Conservation (phyloP, 2,888 invertebrate genomes). For the Magallana nippona region DNA sequence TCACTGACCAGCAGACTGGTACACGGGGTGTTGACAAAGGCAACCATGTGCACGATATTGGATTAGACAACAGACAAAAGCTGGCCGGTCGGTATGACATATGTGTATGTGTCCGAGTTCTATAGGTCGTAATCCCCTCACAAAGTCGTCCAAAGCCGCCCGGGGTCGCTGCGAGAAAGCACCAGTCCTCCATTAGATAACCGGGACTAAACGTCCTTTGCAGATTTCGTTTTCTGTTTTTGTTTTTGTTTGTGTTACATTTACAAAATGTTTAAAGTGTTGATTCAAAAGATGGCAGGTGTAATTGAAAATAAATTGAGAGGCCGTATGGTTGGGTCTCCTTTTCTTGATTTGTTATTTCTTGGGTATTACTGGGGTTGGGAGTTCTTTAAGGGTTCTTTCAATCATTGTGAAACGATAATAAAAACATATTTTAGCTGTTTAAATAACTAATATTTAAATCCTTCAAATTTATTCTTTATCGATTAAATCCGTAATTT, state of each 20-base stretch:
- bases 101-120: not conserved
- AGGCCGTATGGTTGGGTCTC: not conserved
- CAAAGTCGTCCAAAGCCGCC: not conserved
- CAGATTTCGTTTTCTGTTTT: not conserved
- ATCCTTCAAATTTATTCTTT: too few species aligned
- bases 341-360: not conserved
- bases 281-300: constrained; percentile 5
- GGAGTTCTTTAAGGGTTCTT: not conserved
- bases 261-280: not conserved
- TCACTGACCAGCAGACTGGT: too few species aligned
- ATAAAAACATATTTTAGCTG: too few species aligned
- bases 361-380: not conserved
- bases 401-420: not conserved
- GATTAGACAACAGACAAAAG: not conserved
- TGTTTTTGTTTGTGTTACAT: constrained; percentile 32
- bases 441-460: too few species aligned
- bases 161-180: not conserved
- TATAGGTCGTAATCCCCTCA: not conserved
- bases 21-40: not conserved
- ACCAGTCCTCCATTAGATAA: not conserved
- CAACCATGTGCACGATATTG: not conserved
- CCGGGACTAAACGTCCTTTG: not conserved
- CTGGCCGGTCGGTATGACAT: not conserved
- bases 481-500: too few species aligned
- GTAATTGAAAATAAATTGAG: constrained; percentile 29